These are phyloP conservation scores for Trogon surrucura DNA, from an alignment of 2,113 vertebrate species.

Conservation along the genomic window DNA sequence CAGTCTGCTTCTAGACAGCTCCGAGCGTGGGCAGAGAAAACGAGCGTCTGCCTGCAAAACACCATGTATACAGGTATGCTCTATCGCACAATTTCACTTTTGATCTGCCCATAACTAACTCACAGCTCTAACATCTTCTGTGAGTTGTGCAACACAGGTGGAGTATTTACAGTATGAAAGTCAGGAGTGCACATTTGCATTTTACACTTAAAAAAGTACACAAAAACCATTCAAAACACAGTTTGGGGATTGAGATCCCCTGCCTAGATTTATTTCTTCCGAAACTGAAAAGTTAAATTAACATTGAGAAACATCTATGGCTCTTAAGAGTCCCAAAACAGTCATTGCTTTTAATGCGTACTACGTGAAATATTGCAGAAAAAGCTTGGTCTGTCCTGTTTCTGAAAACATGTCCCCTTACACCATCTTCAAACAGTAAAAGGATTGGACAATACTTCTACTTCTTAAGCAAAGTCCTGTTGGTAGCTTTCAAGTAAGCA, in stretches of 20 bases:
- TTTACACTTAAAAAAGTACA: not conserved
- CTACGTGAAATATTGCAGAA: not conserved
- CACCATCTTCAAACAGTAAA: not conserved
- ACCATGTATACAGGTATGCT: rapidly evolving
- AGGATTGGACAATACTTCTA: not conserved
- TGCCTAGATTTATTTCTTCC: not conserved
- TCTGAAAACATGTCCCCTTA: not conserved
- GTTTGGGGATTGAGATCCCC: not conserved
- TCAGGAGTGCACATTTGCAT: not conserved
- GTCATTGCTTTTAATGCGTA: not conserved
- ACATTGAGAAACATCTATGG: not conserved
- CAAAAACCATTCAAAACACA: not conserved
- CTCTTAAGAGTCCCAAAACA: not conserved
- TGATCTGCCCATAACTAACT: not conserved
- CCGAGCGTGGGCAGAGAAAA: not conserved
- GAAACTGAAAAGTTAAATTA: not conserved
- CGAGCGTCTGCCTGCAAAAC: not conserved
- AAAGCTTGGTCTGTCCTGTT: not conserved
- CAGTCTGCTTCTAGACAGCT: not conserved
- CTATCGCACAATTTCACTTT: not conserved
- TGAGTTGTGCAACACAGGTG: not conserved
- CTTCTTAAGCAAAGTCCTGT: not conserved
- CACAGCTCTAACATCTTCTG: not conserved
- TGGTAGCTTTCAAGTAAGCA: not conserved
- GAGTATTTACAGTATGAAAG: not conserved